These are phyloP conservation scores for Brachionus rotundiformis DNA, from an alignment of 1,140 invertebrate genomes.

Conservation along the genomic window DNA sequence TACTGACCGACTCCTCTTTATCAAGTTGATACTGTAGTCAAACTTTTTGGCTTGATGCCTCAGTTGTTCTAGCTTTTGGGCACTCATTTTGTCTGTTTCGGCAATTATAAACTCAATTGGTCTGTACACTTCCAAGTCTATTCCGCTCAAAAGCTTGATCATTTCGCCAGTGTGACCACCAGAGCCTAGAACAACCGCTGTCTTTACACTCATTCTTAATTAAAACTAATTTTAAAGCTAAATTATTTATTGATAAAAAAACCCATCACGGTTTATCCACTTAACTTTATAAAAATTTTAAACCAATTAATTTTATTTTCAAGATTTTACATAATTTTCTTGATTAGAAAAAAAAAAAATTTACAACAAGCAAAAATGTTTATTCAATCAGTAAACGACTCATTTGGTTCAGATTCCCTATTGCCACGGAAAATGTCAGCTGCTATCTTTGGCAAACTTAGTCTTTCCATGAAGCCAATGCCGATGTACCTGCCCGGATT, in stretches of 20 bases:
- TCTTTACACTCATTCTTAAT: neutral
- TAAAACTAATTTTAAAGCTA: neutral
- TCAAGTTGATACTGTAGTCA: constrained; percentile 65
- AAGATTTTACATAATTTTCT: constrained; percentile 2
- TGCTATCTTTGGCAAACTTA: neutral
- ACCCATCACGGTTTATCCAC: constrained; percentile 15
- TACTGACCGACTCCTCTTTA: constrained; percentile 82
- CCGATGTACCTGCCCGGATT: constrained; percentile 27
- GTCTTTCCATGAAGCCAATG: constrained; percentile 39
- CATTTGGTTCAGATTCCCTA: neutral
- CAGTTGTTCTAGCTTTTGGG: constrained; percentile 68
- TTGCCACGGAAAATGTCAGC: neutral
- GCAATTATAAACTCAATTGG: constrained; percentile 78
- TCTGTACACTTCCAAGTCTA: constrained; percentile 69
- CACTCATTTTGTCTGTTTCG: constrained; percentile 75
- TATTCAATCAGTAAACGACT: neutral
- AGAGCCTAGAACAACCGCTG: constrained; percentile 47
- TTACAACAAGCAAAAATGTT: constrained; percentile 3
- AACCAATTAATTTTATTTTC: neutral
- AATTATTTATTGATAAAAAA: neutral
- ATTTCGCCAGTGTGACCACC: constrained; percentile 84
- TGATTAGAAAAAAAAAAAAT: constrained; percentile 9
- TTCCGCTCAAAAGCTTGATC: constrained; percentile 70
- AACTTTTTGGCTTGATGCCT: neutral
- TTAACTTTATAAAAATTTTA: neutral